phyloP scores from a whole-genome alignment of 2,797 vertebrate species.

The Lates japonicus region DNA sequence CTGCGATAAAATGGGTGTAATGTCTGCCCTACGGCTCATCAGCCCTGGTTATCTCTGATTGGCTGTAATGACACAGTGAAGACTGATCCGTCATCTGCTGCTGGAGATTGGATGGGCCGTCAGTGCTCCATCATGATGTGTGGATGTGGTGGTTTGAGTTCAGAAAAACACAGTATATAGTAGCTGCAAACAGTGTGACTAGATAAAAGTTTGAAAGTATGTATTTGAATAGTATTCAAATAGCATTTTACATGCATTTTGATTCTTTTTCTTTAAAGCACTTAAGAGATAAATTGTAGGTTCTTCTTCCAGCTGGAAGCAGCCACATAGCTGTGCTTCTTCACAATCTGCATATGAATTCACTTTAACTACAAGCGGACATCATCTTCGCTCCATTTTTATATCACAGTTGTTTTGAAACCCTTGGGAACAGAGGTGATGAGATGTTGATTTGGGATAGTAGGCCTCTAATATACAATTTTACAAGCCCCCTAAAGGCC shows the following conservation, averaged over 20 bases:
- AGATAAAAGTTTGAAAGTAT: not conserved
- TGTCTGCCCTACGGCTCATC: slow-evolving; percentile 4
- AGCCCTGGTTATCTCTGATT: slow-evolving; percentile 55
- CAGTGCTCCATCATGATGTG: slow-evolving; percentile 22
- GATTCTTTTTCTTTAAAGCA: not conserved
- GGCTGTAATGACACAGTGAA: slow-evolving; percentile 42
- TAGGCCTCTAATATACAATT: slow-evolving; percentile 37
- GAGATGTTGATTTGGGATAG: slow-evolving; percentile 34
- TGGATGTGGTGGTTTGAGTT: not conserved
- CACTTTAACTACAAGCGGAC: slow-evolving; percentile 30
- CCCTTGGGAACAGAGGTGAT: slow-evolving; percentile 16
- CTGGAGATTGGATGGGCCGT: slow-evolving; percentile 40
- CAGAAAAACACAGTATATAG: not conserved
- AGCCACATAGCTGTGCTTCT: slow-evolving; percentile 17
- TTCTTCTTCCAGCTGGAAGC: slow-evolving; percentile 14
- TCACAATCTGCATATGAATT: slow-evolving; percentile 28
- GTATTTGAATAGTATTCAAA: not conserved
- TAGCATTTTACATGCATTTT: slow-evolving; percentile 5
- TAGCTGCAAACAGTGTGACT: not conserved
- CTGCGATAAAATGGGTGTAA: slow-evolving; percentile 30
- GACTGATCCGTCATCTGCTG: slow-evolving; percentile 52
- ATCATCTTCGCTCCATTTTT: slow-evolving; percentile 39
- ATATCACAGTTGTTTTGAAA: slow-evolving; percentile 37
- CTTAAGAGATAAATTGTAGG: slow-evolving; percentile 19
- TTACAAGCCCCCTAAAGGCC: slow-evolving; percentile 33